A percentile compares a stretch with the other conserved stretches of the same genome.
Evolutionary conservation across 2,113 vertebrate species (phyloP).

Genomic region (Pygoscelis adeliae): DNA sequence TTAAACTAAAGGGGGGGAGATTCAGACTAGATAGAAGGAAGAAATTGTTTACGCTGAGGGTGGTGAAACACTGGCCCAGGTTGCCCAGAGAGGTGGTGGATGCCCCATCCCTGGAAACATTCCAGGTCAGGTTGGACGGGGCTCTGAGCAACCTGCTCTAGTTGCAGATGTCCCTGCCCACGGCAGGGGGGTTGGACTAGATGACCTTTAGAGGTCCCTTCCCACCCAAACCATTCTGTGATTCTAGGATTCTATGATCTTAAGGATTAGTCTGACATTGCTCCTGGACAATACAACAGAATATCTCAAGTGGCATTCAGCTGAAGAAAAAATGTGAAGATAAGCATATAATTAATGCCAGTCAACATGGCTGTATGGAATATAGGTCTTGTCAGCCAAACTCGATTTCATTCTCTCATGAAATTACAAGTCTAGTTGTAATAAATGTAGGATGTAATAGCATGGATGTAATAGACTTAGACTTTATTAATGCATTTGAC

Average conservation of each 20-base stretch:
- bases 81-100: no score
- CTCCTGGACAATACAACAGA: background rate
- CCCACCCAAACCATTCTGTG: no score
- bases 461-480: constrained; percentile 2
- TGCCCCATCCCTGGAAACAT: no score
- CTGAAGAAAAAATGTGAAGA: background rate
- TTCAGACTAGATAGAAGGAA: no score
- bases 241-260: background rate
- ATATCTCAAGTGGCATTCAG: background rate
- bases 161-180: no score
- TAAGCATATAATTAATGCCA: constrained; percentile 4
- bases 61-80: no score
- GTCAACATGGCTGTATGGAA: background rate
- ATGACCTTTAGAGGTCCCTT: no score
- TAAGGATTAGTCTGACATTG: background rate
- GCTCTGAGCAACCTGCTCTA: no score
- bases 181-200: no score
- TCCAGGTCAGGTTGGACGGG: no score
- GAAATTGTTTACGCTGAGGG: no score
- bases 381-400: constrained; percentile 22
- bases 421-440: constrained; percentile 50
- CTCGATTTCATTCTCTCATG: constrained; percentile 19
- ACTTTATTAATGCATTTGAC: constrained; percentile 44
- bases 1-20: no score
- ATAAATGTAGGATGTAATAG: constrained; percentile 55